Evolutionary conservation across 2,113 vertebrate genomes (phyloP).

Genomic region (Oreocharis arfaki): DNA sequence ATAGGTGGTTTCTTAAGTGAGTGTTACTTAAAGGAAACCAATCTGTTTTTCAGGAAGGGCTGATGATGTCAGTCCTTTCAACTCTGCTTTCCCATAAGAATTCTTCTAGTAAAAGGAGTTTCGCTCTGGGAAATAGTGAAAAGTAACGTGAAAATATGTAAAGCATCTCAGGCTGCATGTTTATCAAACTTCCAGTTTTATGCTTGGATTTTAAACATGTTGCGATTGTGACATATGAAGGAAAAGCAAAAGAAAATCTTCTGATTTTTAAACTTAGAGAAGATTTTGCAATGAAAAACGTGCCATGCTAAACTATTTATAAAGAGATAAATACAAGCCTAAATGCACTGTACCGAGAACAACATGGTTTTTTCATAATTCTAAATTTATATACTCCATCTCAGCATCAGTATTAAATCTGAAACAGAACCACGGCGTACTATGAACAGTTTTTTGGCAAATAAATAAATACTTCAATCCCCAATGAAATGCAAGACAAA

Average conservation of each 20-base stretch:
- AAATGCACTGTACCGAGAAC: background rate
- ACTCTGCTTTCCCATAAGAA: conserved; percentile 63
- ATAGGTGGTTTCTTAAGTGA: conserved; percentile 63
- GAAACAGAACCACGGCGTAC: conserved; percentile 15
- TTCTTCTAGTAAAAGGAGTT: conserved; percentile 54
- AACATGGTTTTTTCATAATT: background rate
- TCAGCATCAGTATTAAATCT: conserved; percentile 25
- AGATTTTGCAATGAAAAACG: background rate
- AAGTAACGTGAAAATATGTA: conserved; percentile 51
- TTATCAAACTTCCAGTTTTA: background rate
- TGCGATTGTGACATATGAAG: background rate
- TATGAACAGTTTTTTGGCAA: conserved; percentile 47
- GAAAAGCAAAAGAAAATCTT: background rate
- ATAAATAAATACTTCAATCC: conserved; percentile 47
- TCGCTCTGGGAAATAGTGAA: conserved; percentile 61
- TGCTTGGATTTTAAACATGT: background rate
- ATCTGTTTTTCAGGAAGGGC: conserved; percentile 62
- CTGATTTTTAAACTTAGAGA: background rate
- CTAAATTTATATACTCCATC: background rate
- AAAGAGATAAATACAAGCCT: background rate
- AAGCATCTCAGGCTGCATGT: conserved; percentile 26
- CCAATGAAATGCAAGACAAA: conserved; percentile 36
- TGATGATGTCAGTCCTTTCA: conserved; percentile 53
- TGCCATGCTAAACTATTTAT: background rate
- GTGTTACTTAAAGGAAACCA: conserved; percentile 67